Evolutionary conservation across 2,113 vertebrate species (phyloP), one percentile per base, ranked within the genome.

Genomic region (Dicerorhinus sumatrensis): DNA sequence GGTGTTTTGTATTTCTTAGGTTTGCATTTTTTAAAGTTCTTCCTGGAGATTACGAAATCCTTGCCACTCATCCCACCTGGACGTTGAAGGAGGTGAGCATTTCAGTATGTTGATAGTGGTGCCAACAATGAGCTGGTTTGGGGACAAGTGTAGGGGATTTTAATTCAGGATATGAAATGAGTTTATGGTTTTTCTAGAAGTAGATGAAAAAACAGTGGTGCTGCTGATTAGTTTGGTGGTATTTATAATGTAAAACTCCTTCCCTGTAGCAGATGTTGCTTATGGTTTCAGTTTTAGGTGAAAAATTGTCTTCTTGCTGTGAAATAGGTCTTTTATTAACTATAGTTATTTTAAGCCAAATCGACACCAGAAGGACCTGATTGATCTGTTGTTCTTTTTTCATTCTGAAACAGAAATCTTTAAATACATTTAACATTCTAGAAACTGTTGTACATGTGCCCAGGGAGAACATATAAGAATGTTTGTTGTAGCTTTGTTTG

Each of bases 1-100:
- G n/a, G 1, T 62, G 5, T 94, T 94, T 97, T 65, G 46, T 96
- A 63, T 97, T 80, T 97, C 97, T 31, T 98, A 99, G 99, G 96
- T 99, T 99, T 98, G 99, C 99, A 29, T 99, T 99, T 98, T 99
- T 99, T 83, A 99, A 99, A 99, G 99, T 99, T 63, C 99, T 99
- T 80, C 99, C 99, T 84, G 99, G 99, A 3, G 99, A 98, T 97
- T 99, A 99, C 80, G 99, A 99, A 97, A 99, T 99, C 93, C 99
- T 99, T 91, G 99, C 99, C 12, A 99, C 99, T 21, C 99, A 99
- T 98, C 98, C 99, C 0, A 99, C 99, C 76, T 99, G 99, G 99
- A 98, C 98, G 1, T 86, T 99, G 94, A 99, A 99, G 98, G 99
- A 99, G 99, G 99, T 99, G 84, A 96, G 99, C 96, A 20, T 85